These are phyloP conservation scores for Helostoma temminkii DNA, from an alignment of 2,797 vertebrate genomes.

Conservation along the genomic window DNA sequence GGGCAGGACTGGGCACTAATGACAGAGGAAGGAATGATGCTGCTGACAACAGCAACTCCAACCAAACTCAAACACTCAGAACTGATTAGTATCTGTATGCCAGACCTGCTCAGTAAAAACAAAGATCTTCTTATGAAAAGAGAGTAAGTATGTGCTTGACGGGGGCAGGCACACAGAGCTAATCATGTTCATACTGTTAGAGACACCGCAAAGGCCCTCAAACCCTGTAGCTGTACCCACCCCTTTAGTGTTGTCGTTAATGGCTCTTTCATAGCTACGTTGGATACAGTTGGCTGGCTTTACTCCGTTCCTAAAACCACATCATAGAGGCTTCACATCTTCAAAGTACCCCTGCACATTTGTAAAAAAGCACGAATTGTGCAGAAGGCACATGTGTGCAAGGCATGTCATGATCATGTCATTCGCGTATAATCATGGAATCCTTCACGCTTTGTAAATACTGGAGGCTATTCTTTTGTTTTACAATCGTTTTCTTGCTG, in stretches of 20 bases:
- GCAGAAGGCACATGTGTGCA: conserved; percentile 66
- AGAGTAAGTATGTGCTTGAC: conserved; percentile 1
- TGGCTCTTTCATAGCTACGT: conserved; percentile 58
- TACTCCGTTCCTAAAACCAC: conserved; percentile 71
- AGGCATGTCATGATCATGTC: conserved; percentile 50
- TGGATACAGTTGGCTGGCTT: conserved; percentile 57
- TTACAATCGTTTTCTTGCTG: conserved; percentile 34
- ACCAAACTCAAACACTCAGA: conserved; percentile 40
- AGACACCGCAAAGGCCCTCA: conserved; percentile 34
- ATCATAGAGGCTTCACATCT: conserved; percentile 75
- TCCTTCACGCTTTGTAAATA: conserved; percentile 26
- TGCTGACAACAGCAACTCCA: conserved; percentile 60
- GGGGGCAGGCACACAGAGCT: conserved; percentile 16
- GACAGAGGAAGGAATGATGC: conserved; percentile 59
- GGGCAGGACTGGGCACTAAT: conserved; percentile 51
- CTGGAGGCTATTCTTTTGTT: conserved; percentile 20
- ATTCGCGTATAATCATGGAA: conserved; percentile 34
- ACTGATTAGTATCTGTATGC: conserved; percentile 58
- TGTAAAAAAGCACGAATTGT: conserved; percentile 44
- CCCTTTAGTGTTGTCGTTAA: conserved; percentile 68
- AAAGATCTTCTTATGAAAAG: conserved; percentile 55
- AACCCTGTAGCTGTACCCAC: conserved; percentile 36
- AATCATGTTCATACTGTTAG: conserved; percentile 33
- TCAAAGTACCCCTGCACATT: conserved; percentile 75
- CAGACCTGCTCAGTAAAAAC: conserved; percentile 61